Percentiles rank a stretch among this genome's conserved stretches.
phyloP scores from a whole-genome alignment of 2,888 invertebrate species.

The Caenorhabditis afra region DNA sequence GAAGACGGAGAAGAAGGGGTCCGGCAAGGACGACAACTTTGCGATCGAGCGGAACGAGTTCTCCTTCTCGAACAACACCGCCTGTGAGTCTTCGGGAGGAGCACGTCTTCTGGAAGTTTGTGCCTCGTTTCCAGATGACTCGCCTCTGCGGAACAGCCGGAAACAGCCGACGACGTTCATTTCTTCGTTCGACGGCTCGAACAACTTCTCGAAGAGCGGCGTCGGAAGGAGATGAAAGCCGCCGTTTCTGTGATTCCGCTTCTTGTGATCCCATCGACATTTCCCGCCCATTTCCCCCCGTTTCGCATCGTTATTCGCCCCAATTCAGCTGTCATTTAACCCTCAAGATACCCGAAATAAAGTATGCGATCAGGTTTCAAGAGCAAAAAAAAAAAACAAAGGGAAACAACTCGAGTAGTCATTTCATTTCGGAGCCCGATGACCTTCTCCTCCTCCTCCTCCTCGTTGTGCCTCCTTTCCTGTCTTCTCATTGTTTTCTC shows the following conservation, averaged over 20 bases:
- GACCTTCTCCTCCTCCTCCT: not conserved
- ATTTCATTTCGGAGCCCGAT: not conserved
- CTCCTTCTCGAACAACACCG: conserved; percentile 48
- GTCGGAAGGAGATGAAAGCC: conserved; percentile 34
- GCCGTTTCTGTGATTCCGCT: conserved; percentile 10
- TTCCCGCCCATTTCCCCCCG: conserved; percentile 16
- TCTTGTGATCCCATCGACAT: conserved; percentile 48
- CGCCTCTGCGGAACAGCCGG: conserved; percentile 56
- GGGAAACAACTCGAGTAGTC: not conserved
- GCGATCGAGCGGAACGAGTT: conserved; percentile 54
- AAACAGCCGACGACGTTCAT: conserved; percentile 53
- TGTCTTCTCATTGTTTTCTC: not conserved
- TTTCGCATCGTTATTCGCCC: not conserved
- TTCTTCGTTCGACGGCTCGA: conserved; percentile 54
- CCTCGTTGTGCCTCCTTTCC: not conserved
- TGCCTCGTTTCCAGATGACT: conserved; percentile 56
- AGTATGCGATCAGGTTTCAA: conserved; percentile 45
- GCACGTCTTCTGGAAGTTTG: not conserved
- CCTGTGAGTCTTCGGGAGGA: conserved; percentile 31
- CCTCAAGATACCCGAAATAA: conserved; percentile 36
- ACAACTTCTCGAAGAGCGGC: conserved; percentile 48
- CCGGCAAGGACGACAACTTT: conserved; percentile 53
- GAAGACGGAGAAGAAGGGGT: conserved; percentile 48
- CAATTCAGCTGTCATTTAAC: conserved; percentile 9
- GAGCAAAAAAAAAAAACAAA: conserved; percentile 30